Percentiles rank a stretch among this genome's conserved stretches.
Conservation (phyloP, 2,113 vertebrate genomes). For the Megaleporinus macrocephalus region DNA sequence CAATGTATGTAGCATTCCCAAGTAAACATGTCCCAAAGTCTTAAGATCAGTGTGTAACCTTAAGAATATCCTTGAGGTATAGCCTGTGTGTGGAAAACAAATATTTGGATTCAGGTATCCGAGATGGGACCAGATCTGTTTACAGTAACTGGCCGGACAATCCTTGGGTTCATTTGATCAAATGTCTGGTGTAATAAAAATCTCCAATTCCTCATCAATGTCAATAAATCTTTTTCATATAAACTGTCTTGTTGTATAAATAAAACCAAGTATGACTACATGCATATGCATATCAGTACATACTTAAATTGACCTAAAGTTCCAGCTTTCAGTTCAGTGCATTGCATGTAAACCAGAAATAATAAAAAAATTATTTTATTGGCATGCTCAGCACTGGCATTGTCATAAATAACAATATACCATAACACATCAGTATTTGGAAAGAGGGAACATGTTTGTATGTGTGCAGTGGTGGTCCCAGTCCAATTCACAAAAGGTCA, state of each 20-base stretch:
- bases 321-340: neutral
- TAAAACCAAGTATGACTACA: neutral
- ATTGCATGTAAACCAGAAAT: neutral
- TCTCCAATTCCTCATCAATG: no score
- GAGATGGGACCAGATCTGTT: neutral
- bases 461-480: neutral
- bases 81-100: no score
- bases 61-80: no score
- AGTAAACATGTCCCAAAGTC: no score
- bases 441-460: neutral
- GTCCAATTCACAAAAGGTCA: constrained; percentile 85
- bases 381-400: constrained; percentile 37
- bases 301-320: neutral
- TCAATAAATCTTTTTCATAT: constrained; percentile 4
- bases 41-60: no score
- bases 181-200: no score
- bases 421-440: constrained; percentile 8
- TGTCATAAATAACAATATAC: constrained; percentile 34
- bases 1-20: no score
- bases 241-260: neutral
- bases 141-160: neutral
- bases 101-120: neutral
- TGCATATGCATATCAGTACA: neutral
- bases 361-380: constrained; percentile 54
- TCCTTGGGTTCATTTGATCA: neutral